A percentile compares a stretch with the other conserved stretches of the same genome.
phyloP scores from a whole-genome alignment of 2,797 vertebrate genomes.

The Buceros bicornis region DNA sequence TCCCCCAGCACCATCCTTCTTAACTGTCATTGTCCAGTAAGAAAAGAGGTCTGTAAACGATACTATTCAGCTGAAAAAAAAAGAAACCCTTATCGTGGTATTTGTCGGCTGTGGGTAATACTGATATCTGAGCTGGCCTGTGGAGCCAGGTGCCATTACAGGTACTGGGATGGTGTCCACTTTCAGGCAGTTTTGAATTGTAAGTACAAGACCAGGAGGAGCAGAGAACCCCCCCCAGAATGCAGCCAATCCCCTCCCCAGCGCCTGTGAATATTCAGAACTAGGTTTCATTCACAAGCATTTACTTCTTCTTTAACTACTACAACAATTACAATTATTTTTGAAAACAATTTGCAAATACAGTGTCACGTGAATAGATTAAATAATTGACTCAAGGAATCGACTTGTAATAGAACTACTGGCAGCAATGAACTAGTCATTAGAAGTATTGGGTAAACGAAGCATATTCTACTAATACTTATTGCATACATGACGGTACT shows the following conservation, averaged over 20 bases:
- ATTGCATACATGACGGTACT: not conserved
- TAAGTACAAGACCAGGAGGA: not conserved
- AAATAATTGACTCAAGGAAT: not conserved
- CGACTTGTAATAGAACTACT: not conserved
- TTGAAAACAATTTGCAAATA: not conserved
- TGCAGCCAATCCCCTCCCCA: not conserved
- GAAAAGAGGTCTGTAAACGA: slow-evolving; percentile 58
- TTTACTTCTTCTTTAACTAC: not conserved
- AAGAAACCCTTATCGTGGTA: not conserved
- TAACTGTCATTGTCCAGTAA: slow-evolving; percentile 7
- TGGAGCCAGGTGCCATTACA: not conserved
- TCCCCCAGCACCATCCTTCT: slow-evolving; percentile 26
- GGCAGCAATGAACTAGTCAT: not conserved
- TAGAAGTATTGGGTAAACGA: not conserved
- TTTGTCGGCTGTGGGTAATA: not conserved
- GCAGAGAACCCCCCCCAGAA: not conserved
- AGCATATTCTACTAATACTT: not conserved
- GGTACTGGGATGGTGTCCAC: not conserved
- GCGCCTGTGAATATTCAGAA: not conserved
- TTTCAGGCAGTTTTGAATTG: not conserved
- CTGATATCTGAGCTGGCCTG: not conserved
- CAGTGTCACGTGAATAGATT: not conserved
- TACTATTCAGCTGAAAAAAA: not conserved
- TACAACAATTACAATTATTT: not conserved
- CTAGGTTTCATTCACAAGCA: not conserved